These are phyloP conservation scores for Sarcophilus harrisii DNA, from an alignment of 2,797 vertebrate species.

Conservation along the genomic window DNA sequence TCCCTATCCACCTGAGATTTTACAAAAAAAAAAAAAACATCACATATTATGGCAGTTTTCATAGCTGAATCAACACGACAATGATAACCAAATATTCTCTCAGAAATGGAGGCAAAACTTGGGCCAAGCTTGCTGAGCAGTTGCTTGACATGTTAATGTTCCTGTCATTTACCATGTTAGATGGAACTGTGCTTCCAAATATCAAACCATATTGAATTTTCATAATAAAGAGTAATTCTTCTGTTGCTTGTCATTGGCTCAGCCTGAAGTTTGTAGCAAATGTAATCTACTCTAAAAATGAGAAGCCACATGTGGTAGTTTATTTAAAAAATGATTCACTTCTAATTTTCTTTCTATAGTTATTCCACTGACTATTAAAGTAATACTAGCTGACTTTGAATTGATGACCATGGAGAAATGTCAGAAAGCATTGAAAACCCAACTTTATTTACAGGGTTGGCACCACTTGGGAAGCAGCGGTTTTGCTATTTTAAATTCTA, in stretches of 20 bases:
- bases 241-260: conserved; percentile 21
- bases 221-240: conserved; percentile 61
- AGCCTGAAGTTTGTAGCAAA: conserved; percentile 50
- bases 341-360: background rate
- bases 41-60: conserved; percentile 38
- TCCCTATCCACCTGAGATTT: conserved; percentile 28
- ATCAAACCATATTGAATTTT: conserved; percentile 60
- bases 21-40: conserved; percentile 42
- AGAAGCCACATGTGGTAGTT: conserved; percentile 43
- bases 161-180: conserved; percentile 64
- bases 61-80: conserved; percentile 36
- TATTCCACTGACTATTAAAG: background rate
- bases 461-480: background rate
- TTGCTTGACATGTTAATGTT: background rate
- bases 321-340: conserved; percentile 38
- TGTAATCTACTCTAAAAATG: conserved; percentile 44
- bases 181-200: conserved; percentile 49
- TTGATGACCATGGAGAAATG: background rate
- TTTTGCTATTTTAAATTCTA: conserved; percentile 11
- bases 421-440: background rate
- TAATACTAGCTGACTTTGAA: background rate
- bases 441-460: background rate
- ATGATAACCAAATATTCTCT: background rate
- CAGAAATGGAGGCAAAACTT: background rate
- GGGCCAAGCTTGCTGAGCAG: conserved; percentile 16